These are phyloP conservation scores for Himalopsyche anomala DNA, from an alignment of 2,888 invertebrate species.

Conservation along the genomic window DNA sequence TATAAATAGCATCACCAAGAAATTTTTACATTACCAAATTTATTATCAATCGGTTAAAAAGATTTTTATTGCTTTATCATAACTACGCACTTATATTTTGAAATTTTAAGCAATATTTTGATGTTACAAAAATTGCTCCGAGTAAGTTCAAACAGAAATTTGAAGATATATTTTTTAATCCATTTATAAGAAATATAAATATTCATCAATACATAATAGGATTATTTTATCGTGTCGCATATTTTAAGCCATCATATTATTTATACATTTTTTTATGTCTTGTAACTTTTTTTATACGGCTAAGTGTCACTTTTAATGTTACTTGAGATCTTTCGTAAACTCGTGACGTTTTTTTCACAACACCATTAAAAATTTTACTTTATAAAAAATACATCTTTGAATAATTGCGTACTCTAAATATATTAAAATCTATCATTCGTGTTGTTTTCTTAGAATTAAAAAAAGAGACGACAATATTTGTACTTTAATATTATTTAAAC, in stretches of 20 bases:
- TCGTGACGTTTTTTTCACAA: neutral
- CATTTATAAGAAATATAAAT: slow-evolving; percentile 42
- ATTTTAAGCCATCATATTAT: neutral
- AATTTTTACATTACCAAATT: no score
- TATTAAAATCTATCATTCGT: neutral
- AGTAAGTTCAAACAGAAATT: neutral
- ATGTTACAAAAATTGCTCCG: no score
- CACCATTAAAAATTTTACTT: neutral
- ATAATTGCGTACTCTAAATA: neutral
- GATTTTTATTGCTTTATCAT: no score
- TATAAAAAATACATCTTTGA: neutral
- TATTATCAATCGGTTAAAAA: no score
- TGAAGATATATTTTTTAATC: neutral
- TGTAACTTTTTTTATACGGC: neutral
- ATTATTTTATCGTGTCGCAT: slow-evolving; percentile 33
- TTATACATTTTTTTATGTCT: neutral
- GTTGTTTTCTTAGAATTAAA: neutral
- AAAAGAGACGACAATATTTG: no score
- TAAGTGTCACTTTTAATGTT: neutral
- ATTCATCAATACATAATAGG: slow-evolving; percentile 50
- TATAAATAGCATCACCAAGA: no score
- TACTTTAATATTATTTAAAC: no score
- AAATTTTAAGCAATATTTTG: no score
- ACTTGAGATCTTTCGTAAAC: neutral
- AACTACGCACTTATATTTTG: no score